Percentiles rank a stretch among this genome's conserved stretches.
Evolutionary conservation across 1,140 invertebrate species (phyloP).

Genomic region (Parasteatoda tepidariorum): DNA sequence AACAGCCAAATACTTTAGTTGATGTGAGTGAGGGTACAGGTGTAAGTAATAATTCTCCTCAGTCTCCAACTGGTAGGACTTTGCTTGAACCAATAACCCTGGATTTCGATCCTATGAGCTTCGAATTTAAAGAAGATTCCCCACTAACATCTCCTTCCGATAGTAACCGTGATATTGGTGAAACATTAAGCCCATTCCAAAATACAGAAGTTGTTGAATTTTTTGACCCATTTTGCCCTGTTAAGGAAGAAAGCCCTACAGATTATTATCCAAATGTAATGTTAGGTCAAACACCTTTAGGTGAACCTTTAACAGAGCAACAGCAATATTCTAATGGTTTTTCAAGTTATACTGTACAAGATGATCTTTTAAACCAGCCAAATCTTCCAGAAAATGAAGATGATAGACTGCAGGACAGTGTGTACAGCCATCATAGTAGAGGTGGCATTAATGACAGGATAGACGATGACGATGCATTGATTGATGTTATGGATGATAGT

Average conservation of each 20-base stretch:
- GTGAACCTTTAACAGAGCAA: slow-evolving; percentile 24
- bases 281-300: slow-evolving; percentile 38
- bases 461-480: background rate
- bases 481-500: background rate
- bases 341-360: slow-evolving; percentile 12
- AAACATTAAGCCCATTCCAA: slow-evolving; percentile 40
- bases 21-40: slow-evolving; percentile 41
- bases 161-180: slow-evolving; percentile 45
- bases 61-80: slow-evolving; percentile 49
- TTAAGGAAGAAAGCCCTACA: slow-evolving; percentile 57
- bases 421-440: background rate
- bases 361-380: slow-evolving; percentile 22
- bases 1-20: slow-evolving; percentile 30
- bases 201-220: slow-evolving; percentile 53
- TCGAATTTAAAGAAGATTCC: slow-evolving; percentile 56
- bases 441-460: background rate
- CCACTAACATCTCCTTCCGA: slow-evolving; percentile 59
- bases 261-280: slow-evolving; percentile 57
- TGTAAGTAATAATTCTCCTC: slow-evolving; percentile 57
- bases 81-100: slow-evolving; percentile 57
- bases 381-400: background rate
- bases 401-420: too few relatives aligned
- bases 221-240: slow-evolving; percentile 59
- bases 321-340: slow-evolving; percentile 37
- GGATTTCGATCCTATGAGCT: slow-evolving; percentile 61